Conservation (phyloP, 2,888 invertebrate species). For the Amphipoea lucens region DNA sequence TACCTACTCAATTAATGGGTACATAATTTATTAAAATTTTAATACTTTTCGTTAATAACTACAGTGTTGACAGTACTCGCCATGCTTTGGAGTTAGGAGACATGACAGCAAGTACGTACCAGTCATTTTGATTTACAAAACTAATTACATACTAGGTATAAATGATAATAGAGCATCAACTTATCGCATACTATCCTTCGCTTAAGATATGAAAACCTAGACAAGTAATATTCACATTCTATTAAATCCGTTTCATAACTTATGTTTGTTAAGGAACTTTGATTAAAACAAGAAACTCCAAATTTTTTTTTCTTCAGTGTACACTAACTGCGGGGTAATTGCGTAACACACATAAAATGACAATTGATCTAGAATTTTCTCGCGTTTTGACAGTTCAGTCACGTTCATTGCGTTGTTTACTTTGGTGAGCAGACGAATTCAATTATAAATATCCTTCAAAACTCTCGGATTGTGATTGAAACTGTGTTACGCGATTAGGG, state of each 20-base stretch:
- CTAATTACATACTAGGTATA: neutral
- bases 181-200: neutral
- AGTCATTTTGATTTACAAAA: neutral
- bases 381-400: neutral
- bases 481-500: neutral
- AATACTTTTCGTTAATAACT: neutral
- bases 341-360: neutral
- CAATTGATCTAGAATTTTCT: neutral
- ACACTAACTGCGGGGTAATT: neutral
- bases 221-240: slow-evolving; percentile 5
- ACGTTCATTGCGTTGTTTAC: neutral
- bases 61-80: neutral
- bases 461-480: neutral
- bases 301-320: neutral
- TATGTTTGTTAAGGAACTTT: neutral
- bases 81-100: neutral
- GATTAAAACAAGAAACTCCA: neutral
- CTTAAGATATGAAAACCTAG: neutral
- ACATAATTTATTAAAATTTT: neutral
- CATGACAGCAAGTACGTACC: neutral
- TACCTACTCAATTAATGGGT: neutral
- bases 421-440: neutral
- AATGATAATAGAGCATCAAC: neutral
- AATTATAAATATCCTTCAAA: neutral
- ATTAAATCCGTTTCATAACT: neutral